Evolutionary conservation across 2,113 vertebrate species (phyloP), one percentile per base, ranked within the genome.

Genomic region (Scortum barcoo): DNA sequence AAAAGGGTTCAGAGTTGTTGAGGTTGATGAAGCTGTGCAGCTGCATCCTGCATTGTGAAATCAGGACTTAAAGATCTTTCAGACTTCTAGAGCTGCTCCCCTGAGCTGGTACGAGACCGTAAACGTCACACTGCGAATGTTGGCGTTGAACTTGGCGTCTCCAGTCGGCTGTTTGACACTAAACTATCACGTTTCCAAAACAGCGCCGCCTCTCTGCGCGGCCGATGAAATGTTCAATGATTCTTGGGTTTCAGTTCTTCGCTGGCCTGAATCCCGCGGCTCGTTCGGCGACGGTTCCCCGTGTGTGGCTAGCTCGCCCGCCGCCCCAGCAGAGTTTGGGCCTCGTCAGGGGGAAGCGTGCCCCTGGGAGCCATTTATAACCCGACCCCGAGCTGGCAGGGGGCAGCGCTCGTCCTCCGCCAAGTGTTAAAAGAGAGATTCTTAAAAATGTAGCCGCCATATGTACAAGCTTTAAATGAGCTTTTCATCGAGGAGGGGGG

Each of bases 401-500:
- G 86, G 81, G 86, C 86, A 85, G 80, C 24, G 24, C 79, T 85
- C 77, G 58, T 89, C 90, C 80, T 88, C 84, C 82, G 73, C 80
- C 91, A 88, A 93, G 94, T 94, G 93, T 94, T 95, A 93, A 95
- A 93, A 94, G 93, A 94, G 80, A 83, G 80, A 78, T 89, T 86
- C 86, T 92, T 93, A 89, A 93, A 93, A 93, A 90, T 79, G 88
- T 87, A 86, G 74, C 76, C 12, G 90, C 86, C 87, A 83, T 90
- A 86, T 82, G 86, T 81, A 87, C 9, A 82, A 65, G 70, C 76
- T 91, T 93, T 85, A 93, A 94, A 93, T 85, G 54, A 89, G 62
- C 89, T 92, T 95, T 94, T 94, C 92, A 93, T 91, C 91, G 42
- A 65, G 70, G 81, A 28, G 84, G 89, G 78, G 72, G 77, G 77